These are phyloP conservation scores for Ptychobarbus kaznakovi DNA, from an alignment of 2,797 vertebrate species.

Conservation along the genomic window DNA sequence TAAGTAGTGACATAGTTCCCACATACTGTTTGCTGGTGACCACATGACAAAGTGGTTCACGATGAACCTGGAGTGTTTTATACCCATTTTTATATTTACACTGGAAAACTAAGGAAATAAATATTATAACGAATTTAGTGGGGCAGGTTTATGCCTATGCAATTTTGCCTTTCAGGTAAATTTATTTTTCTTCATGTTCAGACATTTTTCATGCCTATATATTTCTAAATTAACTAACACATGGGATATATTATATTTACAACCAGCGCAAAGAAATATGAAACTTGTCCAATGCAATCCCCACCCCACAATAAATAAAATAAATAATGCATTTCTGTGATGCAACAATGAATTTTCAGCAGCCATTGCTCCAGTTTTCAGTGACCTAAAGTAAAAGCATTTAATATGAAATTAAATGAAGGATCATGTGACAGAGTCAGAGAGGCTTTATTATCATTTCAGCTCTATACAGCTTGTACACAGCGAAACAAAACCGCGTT, in stretches of 20 bases:
- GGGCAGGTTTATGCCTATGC: not conserved
- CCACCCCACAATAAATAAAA: not conserved
- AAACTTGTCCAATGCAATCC: not conserved
- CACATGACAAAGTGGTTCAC: constrained; percentile 4
- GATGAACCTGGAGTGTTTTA: not conserved
- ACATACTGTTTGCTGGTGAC: constrained; percentile 11
- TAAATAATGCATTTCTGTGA: not conserved
- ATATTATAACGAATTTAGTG: not conserved
- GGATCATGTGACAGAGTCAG: too few relatives aligned
- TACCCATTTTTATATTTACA: not conserved
- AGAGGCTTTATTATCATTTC: too few relatives aligned
- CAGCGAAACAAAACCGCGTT: too few relatives aligned
- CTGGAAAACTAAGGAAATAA: not conserved
- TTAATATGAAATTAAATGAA: too few relatives aligned
- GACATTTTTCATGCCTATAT: not conserved
- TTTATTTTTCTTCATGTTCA: not conserved
- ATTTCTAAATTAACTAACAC: not conserved
- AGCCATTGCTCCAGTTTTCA: not conserved
- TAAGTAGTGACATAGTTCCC: constrained; percentile 9
- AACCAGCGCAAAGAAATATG: not conserved
- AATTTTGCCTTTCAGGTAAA: not conserved
- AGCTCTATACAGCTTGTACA: too few relatives aligned
- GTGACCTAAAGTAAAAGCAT: not conserved
- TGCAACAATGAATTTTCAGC: not conserved
- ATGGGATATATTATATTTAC: not conserved